Evolutionary conservation across 2,113 vertebrate genomes (phyloP).

Genomic region (Bostrychus sinensis): DNA sequence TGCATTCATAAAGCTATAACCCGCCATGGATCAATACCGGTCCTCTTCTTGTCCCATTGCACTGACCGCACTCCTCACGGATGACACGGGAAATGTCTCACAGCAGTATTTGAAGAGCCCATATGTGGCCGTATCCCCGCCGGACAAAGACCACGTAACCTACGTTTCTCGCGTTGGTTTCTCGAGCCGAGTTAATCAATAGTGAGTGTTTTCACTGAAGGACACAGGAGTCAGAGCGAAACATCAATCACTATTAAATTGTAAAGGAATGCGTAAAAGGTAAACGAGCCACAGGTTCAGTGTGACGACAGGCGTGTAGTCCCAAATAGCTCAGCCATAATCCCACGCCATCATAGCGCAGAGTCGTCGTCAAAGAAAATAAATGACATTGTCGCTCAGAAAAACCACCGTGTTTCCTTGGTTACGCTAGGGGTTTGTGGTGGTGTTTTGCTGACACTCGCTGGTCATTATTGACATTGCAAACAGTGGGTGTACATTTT

Average conservation of each 20-base stretch:
- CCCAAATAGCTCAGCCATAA: not conserved
- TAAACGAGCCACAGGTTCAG: not conserved
- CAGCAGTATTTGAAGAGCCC: not conserved
- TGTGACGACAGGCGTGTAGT: not conserved
- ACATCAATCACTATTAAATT: not conserved
- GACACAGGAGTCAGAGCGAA: not conserved
- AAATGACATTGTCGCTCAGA: conserved; percentile 4
- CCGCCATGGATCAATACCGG: conserved; percentile 57
- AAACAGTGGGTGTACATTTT: too few relatives aligned
- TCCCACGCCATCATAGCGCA: not conserved
- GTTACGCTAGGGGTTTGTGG: not conserved
- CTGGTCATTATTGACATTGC: conserved; percentile 3
- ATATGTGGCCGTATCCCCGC: not conserved
- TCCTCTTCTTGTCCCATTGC: conserved; percentile 18
- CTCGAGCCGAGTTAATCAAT: conserved; percentile 9
- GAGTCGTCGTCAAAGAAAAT: not conserved
- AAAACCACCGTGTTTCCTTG: not conserved
- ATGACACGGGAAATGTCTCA: not conserved
- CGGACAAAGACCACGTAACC: not conserved
- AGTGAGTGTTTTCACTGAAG: conserved; percentile 6
- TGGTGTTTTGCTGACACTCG: conserved; percentile 26
- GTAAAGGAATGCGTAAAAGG: conserved; percentile 3
- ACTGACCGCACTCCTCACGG: not conserved
- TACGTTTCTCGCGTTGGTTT: not conserved
- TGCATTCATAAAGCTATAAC: conserved; percentile 13